These are phyloP conservation scores for Archips xylosteana DNA, from an alignment of 2,888 invertebrate genomes.

Conservation along the genomic window DNA sequence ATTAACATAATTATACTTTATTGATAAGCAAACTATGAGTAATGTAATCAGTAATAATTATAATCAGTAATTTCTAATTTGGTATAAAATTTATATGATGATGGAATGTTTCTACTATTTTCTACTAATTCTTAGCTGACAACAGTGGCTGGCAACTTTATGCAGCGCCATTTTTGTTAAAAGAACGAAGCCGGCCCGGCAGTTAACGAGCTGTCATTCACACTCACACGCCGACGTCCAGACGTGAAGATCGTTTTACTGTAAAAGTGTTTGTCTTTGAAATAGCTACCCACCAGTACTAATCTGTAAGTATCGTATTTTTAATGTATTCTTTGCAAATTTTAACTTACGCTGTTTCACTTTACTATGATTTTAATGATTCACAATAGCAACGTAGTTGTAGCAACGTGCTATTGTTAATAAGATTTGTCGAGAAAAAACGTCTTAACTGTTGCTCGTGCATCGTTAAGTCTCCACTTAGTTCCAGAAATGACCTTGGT, in stretches of 20 bases:
- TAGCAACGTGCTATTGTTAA: constrained; percentile 13
- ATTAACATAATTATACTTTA: too few relatives aligned
- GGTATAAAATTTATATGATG: too few relatives aligned
- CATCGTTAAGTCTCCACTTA: constrained; percentile 1
- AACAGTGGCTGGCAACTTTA: constrained; percentile 1
- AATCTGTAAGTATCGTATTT: not conserved
- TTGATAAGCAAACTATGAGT: too few relatives aligned
- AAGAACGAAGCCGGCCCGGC: constrained; percentile 4
- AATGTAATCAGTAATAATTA: too few relatives aligned
- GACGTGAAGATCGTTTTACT: constrained; percentile 40
- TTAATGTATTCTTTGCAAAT: not conserved
- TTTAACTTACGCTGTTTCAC: not conserved
- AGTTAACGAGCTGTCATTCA: constrained; percentile 46
- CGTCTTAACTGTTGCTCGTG: constrained; percentile 2
- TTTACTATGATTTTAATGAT: not conserved
- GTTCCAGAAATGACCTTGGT: constrained; percentile 1
- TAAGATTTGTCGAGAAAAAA: constrained; percentile 40
- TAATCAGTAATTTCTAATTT: too few relatives aligned
- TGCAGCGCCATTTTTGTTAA: constrained; percentile 15
- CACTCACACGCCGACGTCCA: constrained; percentile 45
- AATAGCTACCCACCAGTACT: not conserved
- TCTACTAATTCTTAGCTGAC: not conserved
- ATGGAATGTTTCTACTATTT: not conserved
- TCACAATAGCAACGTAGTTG: not conserved
- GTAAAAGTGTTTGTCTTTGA: constrained; percentile 20